These are phyloP conservation scores for Apodemia hepburni DNA, from an alignment of 2,888 invertebrate species.

Conservation along the genomic window DNA sequence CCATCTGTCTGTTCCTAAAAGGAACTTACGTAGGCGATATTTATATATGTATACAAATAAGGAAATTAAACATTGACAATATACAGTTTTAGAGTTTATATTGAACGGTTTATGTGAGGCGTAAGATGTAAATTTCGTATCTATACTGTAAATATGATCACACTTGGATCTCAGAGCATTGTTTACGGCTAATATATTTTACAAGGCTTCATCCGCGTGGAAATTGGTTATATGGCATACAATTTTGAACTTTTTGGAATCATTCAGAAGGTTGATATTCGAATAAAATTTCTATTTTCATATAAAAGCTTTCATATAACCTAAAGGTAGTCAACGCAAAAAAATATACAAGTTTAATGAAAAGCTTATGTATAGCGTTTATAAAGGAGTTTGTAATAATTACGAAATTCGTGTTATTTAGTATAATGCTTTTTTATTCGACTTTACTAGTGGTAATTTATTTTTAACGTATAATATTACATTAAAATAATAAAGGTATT, in stretches of 20 bases:
- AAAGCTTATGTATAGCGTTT: not conserved
- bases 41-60: no score
- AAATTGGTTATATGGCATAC: not conserved
- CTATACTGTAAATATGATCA: not conserved
- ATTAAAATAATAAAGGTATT: no score
- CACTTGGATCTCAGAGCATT: slow-evolving; percentile 1
- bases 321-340: not conserved
- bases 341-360: not conserved
- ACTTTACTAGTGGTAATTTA: no score
- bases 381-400: not conserved
- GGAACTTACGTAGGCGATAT: no score
- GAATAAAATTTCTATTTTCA: not conserved
- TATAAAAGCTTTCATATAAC: not conserved
- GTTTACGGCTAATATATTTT: slow-evolving; percentile 11
- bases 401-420: not conserved
- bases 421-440: no score
- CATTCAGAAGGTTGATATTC: not conserved
- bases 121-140: not conserved
- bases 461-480: no score
- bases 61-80: no score
- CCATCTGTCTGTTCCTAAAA: no score
- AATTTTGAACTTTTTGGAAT: not conserved
- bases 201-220: slow-evolving; percentile 1
- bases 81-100: no score
- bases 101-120: not conserved